Conservation (phyloP, 2,888 invertebrate species). For the Drosophila niveifrons region DNA sequence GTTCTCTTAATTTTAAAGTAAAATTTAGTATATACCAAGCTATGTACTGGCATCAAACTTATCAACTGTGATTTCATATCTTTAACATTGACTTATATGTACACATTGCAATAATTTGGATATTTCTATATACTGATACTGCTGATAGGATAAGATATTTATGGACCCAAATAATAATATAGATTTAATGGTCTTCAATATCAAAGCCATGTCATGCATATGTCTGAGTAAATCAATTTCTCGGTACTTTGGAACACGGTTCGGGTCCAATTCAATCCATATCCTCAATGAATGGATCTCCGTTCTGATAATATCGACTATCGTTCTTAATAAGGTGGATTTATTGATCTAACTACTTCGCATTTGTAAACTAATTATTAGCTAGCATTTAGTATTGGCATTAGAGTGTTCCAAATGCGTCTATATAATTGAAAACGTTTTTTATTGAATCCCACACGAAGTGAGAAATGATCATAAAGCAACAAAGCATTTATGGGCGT, state of each 20-base stretch:
- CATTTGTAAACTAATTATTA: conserved; percentile 36
- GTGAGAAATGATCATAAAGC: neutral
- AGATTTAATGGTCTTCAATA: conserved; percentile 22
- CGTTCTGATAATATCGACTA: conserved; percentile 6
- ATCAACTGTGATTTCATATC: conserved; percentile 57
- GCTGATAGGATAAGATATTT: conserved; percentile 37
- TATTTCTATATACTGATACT: neutral
- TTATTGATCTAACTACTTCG: conserved; percentile 50
- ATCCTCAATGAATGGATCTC: conserved; percentile 7
- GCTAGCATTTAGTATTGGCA: conserved; percentile 3
- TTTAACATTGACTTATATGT: conserved; percentile 22
- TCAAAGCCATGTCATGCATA: neutral
- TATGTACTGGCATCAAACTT: conserved; percentile 15
- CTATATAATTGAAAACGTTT: neutral
- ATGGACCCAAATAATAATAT: conserved; percentile 17
- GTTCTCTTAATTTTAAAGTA: conserved; percentile 48
- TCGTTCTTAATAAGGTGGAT: conserved; percentile 49
- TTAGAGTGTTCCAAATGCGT: neutral
- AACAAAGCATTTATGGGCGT: neutral
- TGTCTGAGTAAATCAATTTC: conserved; percentile 18
- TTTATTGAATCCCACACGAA: conserved; percentile 7
- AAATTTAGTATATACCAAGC: conserved; percentile 12
- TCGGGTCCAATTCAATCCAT: conserved; percentile 4
- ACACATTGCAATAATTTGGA: conserved; percentile 16
- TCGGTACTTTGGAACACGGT: conserved; percentile 24